Base-by-base conservation (phyloP, 2,113 vertebrate species). In the Porphyrio hochstetteri region DNA sequence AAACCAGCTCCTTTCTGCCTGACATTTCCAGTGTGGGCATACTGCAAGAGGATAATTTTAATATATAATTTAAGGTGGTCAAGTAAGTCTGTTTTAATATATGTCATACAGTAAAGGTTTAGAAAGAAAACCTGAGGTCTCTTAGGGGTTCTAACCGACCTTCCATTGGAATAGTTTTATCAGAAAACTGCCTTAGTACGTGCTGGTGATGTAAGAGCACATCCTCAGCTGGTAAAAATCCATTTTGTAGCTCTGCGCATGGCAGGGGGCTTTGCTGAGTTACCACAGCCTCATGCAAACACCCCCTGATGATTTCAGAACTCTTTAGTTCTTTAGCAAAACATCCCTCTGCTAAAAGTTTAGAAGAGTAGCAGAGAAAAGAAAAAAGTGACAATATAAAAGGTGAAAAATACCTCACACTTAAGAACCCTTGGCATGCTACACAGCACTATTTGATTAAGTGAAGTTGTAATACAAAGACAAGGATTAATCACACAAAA, bases 401-500 rank as follows among this genome's bases (percentile, higher is more conserved):
- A 90, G 46, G 48, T 90, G 90, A 94, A 92, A 92, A 96, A 95
- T 83, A 84, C 72, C 86, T 97, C 94, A 88, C 56, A 44, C 93
- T 94, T 81, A 94, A 96, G 93, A 96, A 94, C 91, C 77, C 96
- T 90, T 92, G 46, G 87, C 93, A 97, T 72, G 88, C 53, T 92
- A 33, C 90, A 71, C 92, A 94, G 78, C 64, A 85, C 95, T 97
- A 87, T 94, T 97, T 92, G 85, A 95, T 97, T 96, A 97, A 97
- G 88, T 94, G 88, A 90, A 92, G 90, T 95, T 96, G 97, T 96
- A 97, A 93, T 79, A 92, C 94, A 97, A 92, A 96, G 95, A 96
- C 97, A 97, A 97, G 95, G 95, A 95, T 97, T 97, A 96, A 95
- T 98, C 97, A 96, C 96, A 95, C 93, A 95, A 96, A 98, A 96